Evolutionary conservation across 1,140 invertebrate species (phyloP).

Genomic region (Cardiocondyla obscurior): DNA sequence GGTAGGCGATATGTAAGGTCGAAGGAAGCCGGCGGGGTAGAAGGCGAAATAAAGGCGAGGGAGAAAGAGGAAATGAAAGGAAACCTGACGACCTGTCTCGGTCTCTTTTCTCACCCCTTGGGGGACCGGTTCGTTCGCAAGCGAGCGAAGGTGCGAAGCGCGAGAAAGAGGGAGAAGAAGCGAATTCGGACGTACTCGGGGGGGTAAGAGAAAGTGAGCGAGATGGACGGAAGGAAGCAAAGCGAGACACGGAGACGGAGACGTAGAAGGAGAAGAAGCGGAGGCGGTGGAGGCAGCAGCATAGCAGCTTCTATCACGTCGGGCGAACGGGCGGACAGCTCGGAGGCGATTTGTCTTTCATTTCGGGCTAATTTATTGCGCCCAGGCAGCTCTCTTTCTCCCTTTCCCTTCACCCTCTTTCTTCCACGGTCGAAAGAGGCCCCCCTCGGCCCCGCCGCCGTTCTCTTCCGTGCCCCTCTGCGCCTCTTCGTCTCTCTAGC

Average conservation of each 20-base stretch:
- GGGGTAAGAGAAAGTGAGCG: conserved; percentile 37
- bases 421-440: conserved; percentile 15
- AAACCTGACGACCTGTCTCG: conserved; percentile 71
- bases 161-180: conserved; percentile 44
- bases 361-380: conserved; percentile 84
- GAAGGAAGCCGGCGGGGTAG: conserved; percentile 48
- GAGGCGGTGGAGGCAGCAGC: conserved; percentile 64
- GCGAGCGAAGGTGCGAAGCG: conserved; percentile 56
- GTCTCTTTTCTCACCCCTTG: conserved; percentile 69
- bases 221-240: conserved; percentile 37
- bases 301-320: conserved; percentile 82
- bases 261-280: conserved; percentile 49
- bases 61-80: conserved; percentile 50
- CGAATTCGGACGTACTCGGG: conserved; percentile 29
- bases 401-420: conserved; percentile 47
- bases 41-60: conserved; percentile 42
- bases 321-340: conserved; percentile 84
- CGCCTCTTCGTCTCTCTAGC: conserved; percentile 70
- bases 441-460: not conserved
- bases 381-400: conserved; percentile 67
- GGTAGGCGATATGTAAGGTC: conserved; percentile 51
- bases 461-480: conserved; percentile 25
- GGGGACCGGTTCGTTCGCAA: conserved; percentile 71
- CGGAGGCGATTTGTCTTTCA: conserved; percentile 84
- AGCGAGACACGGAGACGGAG: conserved; percentile 59